Percentiles rank a stretch among this genome's conserved stretches.
These are phyloP conservation scores for Lipophrys pholis DNA, from an alignment of 2,113 vertebrate species.

Conservation along the genomic window DNA sequence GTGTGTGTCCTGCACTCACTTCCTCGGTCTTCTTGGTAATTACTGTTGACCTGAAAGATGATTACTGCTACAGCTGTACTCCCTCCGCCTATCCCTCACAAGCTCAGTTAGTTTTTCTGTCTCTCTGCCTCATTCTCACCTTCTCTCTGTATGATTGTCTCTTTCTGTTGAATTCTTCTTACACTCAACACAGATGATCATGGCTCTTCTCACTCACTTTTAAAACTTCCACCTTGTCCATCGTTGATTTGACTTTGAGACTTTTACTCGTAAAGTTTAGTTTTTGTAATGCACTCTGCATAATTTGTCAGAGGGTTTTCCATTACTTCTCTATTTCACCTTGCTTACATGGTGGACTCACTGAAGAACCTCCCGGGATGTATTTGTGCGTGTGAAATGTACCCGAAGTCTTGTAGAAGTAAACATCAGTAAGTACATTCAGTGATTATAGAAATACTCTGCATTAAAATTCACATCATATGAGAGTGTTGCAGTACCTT, in stretches of 20 bases:
- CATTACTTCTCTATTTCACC: neutral
- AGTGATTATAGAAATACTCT: neutral
- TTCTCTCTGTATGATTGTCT: conserved; percentile 9
- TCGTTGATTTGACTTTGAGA: too few species aligned
- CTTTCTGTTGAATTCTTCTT: neutral
- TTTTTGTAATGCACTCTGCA: neutral
- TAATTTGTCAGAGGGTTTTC: too few species aligned
- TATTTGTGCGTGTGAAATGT: neutral
- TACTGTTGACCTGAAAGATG: conserved; percentile 77
- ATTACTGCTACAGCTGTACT: conserved; percentile 68
- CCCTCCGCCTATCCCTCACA: conserved; percentile 25
- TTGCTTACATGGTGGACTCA: neutral
- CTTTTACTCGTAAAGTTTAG: too few species aligned
- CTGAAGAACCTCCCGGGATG: neutral
- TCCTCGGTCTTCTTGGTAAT: conserved; percentile 66
- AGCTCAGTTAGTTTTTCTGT: conserved; percentile 42
- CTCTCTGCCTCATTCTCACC: conserved; percentile 19
- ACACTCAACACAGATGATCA: neutral
- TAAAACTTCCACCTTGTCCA: too few species aligned
- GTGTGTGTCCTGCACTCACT: conserved; percentile 30
- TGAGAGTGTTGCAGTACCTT: neutral
- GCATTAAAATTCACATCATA: conserved; percentile 35
- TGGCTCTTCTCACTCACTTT: too few species aligned
- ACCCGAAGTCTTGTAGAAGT: neutral
- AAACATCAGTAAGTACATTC: conserved; percentile 3